phyloP scores from a whole-genome alignment of 2,888 invertebrate species.

The Meloe dianella region DNA sequence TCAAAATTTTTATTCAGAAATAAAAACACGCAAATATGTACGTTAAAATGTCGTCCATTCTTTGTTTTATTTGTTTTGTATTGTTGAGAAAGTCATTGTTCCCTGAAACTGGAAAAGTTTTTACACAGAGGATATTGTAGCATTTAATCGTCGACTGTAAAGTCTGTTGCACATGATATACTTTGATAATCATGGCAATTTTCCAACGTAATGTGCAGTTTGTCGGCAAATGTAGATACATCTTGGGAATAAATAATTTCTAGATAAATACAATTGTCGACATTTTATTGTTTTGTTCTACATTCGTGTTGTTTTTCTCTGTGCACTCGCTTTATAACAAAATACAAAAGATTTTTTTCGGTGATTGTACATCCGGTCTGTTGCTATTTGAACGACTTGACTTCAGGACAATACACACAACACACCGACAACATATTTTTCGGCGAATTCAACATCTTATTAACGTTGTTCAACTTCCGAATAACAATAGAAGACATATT shows the following conservation, averaged over 20 bases:
- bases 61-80: background rate
- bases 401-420: too few relatives aligned
- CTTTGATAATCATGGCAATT: conserved; percentile 30
- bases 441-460: too few relatives aligned
- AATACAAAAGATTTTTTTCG: too few relatives aligned
- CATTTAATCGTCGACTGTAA: conserved; percentile 28
- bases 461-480: too few relatives aligned
- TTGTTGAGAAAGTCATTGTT: conserved; percentile 7
- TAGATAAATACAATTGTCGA: background rate
- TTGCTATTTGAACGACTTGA: too few relatives aligned
- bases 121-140: conserved; percentile 17
- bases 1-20: too few relatives aligned
- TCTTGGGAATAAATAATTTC: conserved; percentile 18
- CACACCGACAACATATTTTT: too few relatives aligned
- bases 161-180: conserved; percentile 31
- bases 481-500: background rate
- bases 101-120: conserved; percentile 18
- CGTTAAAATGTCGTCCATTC: too few relatives aligned
- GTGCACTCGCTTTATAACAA: background rate
- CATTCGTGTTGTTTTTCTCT: background rate
- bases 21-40: too few relatives aligned
- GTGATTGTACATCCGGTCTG: too few relatives aligned
- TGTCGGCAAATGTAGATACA: conserved; percentile 3
- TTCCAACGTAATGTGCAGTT: conserved; percentile 26
- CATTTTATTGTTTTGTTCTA: background rate